These are phyloP conservation scores for Panulirus ornatus DNA, from an alignment of 1,140 invertebrate genomes.

Conservation along the genomic window DNA sequence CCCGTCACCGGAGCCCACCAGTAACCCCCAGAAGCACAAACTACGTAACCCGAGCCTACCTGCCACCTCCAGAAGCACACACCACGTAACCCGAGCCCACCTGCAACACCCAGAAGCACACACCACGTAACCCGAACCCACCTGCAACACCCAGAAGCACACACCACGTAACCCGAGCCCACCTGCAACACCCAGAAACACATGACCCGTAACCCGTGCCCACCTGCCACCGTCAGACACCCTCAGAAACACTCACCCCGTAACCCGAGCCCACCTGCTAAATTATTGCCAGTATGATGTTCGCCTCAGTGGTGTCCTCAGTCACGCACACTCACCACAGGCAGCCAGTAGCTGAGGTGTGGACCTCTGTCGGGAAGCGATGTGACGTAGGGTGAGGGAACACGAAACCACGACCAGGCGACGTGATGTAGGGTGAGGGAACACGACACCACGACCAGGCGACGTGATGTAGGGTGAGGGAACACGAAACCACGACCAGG, in stretches of 20 bases:
- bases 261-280: background rate
- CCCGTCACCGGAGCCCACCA: background rate
- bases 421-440: background rate
- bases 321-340: background rate
- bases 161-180: background rate
- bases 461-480: background rate
- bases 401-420: background rate
- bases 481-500: background rate
- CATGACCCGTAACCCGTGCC: background rate
- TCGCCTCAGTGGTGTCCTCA: slow-evolving; percentile 11
- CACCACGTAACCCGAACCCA: background rate
- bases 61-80: background rate
- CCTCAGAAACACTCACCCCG: background rate
- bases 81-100: background rate
- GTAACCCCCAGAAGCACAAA: background rate
- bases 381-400: background rate
- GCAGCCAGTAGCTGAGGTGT: background rate
- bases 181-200: background rate
- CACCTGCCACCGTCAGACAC: background rate
- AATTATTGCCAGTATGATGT: slow-evolving; percentile 30
- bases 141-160: background rate
- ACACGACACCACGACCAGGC: background rate
- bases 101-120: background rate
- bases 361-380: background rate
- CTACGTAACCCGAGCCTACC: background rate